A percentile compares a stretch with the other conserved stretches of the same genome.
Evolutionary conservation across 2,888 invertebrate genomes (phyloP).

Genomic region (Dyspetes luteomarginatus): DNA sequence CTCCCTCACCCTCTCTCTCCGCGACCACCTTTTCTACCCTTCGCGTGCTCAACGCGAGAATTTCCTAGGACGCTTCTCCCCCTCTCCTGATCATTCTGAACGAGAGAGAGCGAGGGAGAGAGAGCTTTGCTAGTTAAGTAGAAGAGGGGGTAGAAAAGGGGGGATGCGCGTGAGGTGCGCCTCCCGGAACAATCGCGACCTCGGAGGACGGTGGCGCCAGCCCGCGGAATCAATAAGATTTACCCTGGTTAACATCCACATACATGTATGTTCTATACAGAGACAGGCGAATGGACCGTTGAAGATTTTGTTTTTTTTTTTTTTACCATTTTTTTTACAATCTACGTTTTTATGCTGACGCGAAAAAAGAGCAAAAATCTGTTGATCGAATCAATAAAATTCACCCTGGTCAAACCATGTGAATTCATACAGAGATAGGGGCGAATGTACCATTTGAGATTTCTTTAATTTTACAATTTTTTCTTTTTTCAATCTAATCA

Average conservation of each 20-base stretch:
- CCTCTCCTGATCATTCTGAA: constrained; percentile 12
- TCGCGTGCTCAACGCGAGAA: not conserved
- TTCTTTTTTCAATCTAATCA: too few relatives aligned
- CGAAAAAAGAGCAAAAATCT: too few relatives aligned
- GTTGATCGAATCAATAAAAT: too few relatives aligned
- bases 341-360: too few relatives aligned
- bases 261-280: constrained; percentile 13
- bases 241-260: constrained; percentile 60
- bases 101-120: not conserved
- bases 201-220: constrained; percentile 65
- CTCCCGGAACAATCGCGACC: constrained; percentile 61
- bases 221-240: constrained; percentile 68
- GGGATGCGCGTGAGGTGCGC: constrained; percentile 56
- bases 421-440: too few relatives aligned
- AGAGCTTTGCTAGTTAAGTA: not conserved
- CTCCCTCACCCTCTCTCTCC: constrained; percentile 2
- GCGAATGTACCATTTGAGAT: too few relatives aligned
- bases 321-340: not conserved
- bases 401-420: too few relatives aligned
- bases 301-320: constrained; percentile 22
- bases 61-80: not conserved
- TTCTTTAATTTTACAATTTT: too few relatives aligned
- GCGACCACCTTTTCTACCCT: not conserved
- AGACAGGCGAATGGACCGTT: constrained; percentile 8
- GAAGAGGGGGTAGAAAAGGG: constrained; percentile 5